Evolutionary conservation across 2,888 invertebrate genomes (phyloP).

Genomic region (Cepaea hortensis): DNA sequence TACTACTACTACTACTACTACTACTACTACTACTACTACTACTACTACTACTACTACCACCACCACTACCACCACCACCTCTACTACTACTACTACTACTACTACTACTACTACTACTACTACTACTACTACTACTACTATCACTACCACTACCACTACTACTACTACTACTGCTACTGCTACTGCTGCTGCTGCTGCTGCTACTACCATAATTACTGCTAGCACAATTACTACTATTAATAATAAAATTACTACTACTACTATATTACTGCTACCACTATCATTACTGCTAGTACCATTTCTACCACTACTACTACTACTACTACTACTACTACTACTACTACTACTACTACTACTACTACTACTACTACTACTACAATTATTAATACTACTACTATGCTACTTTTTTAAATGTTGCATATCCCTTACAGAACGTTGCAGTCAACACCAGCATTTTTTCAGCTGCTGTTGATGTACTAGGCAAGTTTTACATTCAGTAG

Average conservation of each 20-base stretch:
- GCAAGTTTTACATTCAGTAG: too few relatives aligned
- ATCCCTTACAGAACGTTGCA: too few relatives aligned
- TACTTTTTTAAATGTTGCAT: too few relatives aligned
- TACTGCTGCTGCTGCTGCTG: slow-evolving; percentile 7
- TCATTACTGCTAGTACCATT: too few relatives aligned
- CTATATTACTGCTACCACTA: not conserved
- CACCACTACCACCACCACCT: slow-evolving; percentile 12
- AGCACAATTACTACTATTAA: slow-evolving; percentile 14
- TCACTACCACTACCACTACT: not conserved
- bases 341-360: too few relatives aligned
- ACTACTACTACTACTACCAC: too few relatives aligned
- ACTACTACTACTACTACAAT: not conserved
- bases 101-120: slow-evolving; percentile 8
- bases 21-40: too few relatives aligned
- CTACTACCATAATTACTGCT: too few relatives aligned
- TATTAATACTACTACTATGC: too few relatives aligned
- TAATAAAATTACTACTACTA: slow-evolving; percentile 19
- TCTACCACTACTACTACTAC: slow-evolving; percentile 35
- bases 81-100: slow-evolving; percentile 1
- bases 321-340: slow-evolving; percentile 6
- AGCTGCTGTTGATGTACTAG: too few relatives aligned
- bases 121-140: slow-evolving; percentile 5
- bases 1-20: not conserved
- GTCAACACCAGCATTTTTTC: too few relatives aligned
- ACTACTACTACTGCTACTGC: not conserved